Evolutionary conservation across 2,113 vertebrate genomes (phyloP), one percentile per base, ranked within the genome.

Genomic region (Mesembrinibis cayennensis): DNA sequence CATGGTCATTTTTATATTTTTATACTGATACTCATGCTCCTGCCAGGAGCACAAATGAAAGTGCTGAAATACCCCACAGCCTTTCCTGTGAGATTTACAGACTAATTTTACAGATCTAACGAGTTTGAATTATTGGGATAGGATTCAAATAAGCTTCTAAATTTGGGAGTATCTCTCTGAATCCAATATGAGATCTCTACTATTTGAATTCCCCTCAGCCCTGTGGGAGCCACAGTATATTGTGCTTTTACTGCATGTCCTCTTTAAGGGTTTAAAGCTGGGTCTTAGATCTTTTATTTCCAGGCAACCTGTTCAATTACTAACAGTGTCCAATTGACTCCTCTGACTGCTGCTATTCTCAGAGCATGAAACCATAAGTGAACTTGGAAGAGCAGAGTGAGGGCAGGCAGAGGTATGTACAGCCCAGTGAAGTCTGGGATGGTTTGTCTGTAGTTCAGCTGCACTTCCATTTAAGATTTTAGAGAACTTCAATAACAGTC

Each of bases 1-100:
- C 95, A 91, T 93, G 95, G 91, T 94, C 62, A 95, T 95, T 96
- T 97, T 95, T 76, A 76, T 79, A 53, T 95, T 96, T 97, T 97
- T 76, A 76, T 95, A 82, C 70, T 93, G 92, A 90, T 91, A 89
- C 78, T 94, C 87, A 73, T 47, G 66, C 71, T 95, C 62, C 93
- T 95, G 94, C 87, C 91, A 95, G 95, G 74, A 97, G 58, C 58
- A 95, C 53, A 91, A 95, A 87, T 93, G 73, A 83, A 95, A 94
- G 89, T 82, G 87, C 58, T 82, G 81, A 95, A 95, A 95, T 95
- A 91, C 53, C 89, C 74, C 84, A 77, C 63, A 61, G 74, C 58
- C 58, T 86, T 95, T 90, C 91, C 91, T 89, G 77, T 84, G 87
- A 95, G 91, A 96, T 91, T 93, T 93, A 89, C 70, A 80, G 94